phyloP scores from a whole-genome alignment of 1,140 invertebrate genomes.

The Notospermus geniculatus region DNA sequence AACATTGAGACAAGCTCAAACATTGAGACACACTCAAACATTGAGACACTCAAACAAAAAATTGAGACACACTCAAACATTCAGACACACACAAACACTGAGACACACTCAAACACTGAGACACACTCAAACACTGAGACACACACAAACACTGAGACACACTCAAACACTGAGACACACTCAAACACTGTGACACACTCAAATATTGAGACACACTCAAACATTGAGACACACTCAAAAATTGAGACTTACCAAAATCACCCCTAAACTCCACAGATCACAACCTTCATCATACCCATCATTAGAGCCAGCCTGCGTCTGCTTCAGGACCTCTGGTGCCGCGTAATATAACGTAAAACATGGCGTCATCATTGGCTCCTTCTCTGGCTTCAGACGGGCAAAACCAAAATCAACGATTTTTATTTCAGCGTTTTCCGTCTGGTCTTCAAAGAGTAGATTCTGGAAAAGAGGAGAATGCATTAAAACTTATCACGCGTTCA shows the following conservation, averaged over 20 bases:
- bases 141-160: too few relatives aligned
- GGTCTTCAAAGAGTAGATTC: conserved; percentile 73
- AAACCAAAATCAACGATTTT: conserved; percentile 91
- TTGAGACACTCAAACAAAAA: too few relatives aligned
- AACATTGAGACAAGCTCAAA: too few relatives aligned
- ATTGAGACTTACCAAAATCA: conserved; percentile 69
- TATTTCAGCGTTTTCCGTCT: conserved; percentile 65
- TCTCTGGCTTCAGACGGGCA: conserved; percentile 72
- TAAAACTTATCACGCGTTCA: too few relatives aligned
- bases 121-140: too few relatives aligned
- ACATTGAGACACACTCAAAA: background rate
- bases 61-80: background rate
- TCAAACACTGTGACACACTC: too few relatives aligned
- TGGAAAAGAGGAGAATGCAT: conserved; percentile 52
- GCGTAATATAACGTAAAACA: conserved; percentile 89
- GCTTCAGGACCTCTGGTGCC: conserved; percentile 81
- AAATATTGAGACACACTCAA: too few relatives aligned
- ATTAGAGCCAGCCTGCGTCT: conserved; percentile 48
- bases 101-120: too few relatives aligned
- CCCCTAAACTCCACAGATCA: conserved; percentile 90
- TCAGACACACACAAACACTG: background rate
- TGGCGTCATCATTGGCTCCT: conserved; percentile 70
- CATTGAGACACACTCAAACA: too few relatives aligned
- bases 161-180: too few relatives aligned
- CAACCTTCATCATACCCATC: conserved; percentile 79